Base-by-base conservation (phyloP, 1,140 invertebrate species). In the Chymomyza costata region DNA sequence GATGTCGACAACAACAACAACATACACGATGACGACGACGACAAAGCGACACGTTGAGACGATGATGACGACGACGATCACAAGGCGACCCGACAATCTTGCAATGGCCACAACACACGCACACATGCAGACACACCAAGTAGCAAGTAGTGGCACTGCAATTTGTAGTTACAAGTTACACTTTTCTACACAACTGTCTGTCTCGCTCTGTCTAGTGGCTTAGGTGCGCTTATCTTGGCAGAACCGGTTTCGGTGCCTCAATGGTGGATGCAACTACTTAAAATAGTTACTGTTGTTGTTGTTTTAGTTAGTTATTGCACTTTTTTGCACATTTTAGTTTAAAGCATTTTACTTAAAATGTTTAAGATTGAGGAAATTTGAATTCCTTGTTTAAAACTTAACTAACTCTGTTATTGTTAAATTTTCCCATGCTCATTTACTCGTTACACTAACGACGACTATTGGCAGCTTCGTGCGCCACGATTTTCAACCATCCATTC, bases 401-500 rank as follows among this genome's bases (percentile, higher is more conserved):
- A n/a, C n/a, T n/a, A n/a, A n/a, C n/a, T n/a, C n/a, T n/a, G n/a
- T n/a, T n/a, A n/a, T n/a, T n/a, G n/a, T n/a, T n/a, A n/a, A n/a
- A n/a, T n/a, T n/a, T n/a, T n/a, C n/a, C n/a, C n/a, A n/a, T n/a
- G n/a, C n/a, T n/a, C n/a, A n/a, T n/a, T n/a, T n/a, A n/a, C n/a
- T n/a, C n/a, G n/a, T n/a, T n/a, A n/a, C n/a, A n/a, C n/a, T n/a
- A 15, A 18, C 46, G 15, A 49, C 32, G 46, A 28, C 46, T n/a
- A n/a, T n/a, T n/a, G 38, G 61, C 28, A 53, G 49, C 60, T 63
- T 49, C 28, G 41, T 61, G 52, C 44, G 52, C 55, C 63, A 70
- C 68, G 68, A 71, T 41, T 52, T 55, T 73, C 21, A 64, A 43
- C n/a, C 63, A 67, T 68, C 78, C 80, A 82, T 62, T 78, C 67